Evolutionary conservation across 2,888 invertebrate genomes (phyloP), one percentile per base, ranked within the genome.

Genomic region (Andrena dorsata): DNA sequence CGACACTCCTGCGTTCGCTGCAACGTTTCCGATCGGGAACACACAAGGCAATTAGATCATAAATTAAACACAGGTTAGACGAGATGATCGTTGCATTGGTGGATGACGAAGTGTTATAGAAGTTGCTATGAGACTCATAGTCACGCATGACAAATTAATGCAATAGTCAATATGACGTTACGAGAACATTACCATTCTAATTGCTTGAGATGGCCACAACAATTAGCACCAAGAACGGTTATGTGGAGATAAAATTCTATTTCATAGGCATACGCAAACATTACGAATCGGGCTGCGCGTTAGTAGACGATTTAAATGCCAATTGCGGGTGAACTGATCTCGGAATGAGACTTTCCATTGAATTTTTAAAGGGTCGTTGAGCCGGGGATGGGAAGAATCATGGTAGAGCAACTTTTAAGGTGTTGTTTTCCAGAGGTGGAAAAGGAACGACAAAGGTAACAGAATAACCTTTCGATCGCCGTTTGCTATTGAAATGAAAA

Each of bases 1-100:
- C 87, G 92, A 97, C 76, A 92, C 93, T 71, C 92, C 93, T 58
- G 93, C 92, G 82, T 91, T 93, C 72, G 94, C 93, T 93, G 87
- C 73, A 91, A 92, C 80, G 76, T 72, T 60, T 41, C 64, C 65
- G 56, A 72, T 66, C 47, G 76, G 30, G 30, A 30, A 60, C 26
- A 72, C 51, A 35, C 23, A 10, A 30, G 20, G 35, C 32, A 23
- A 71, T 69, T 69, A 60, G 49, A 64, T 63, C n/a, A 16, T 49
- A 53, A 63, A 61, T 68, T 61, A 56, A 8, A 8, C 10, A 53
- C 23, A 16, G 16, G 10, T 32, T 10, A 1, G 13, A 5, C 13
- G 8, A 30, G 32, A 10, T 8, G 72, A 41, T 56, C 10, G 56
- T 60, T 60, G 30, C n/a, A 26, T 10, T 13, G 23, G n/a, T 30